Percentiles rank a stretch among this genome's conserved stretches.
These are phyloP conservation scores for Drosophila repletoides DNA, from an alignment of 1,140 invertebrate species.

Conservation along the genomic window DNA sequence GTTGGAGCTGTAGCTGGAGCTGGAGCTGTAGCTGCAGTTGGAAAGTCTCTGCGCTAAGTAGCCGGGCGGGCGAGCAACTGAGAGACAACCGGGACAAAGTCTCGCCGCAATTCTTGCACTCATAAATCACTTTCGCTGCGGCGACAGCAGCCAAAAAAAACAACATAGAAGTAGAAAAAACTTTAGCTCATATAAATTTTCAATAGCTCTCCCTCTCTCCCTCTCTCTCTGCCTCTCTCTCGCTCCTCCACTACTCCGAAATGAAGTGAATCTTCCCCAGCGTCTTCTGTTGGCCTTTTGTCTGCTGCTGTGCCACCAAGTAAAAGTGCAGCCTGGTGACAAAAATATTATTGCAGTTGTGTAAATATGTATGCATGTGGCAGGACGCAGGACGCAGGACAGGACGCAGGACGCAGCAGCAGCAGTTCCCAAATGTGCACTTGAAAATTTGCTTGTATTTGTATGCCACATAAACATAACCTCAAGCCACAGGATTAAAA, in stretches of 20 bases:
- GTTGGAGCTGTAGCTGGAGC: too few relatives aligned
- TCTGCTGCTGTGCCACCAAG: slow-evolving; percentile 10
- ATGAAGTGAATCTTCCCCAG: slow-evolving; percentile 23
- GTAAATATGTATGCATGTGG: slow-evolving; percentile 55
- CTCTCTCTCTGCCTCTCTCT: too few relatives aligned
- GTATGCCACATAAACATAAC: slow-evolving; percentile 69
- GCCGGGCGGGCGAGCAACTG: slow-evolving; percentile 23
- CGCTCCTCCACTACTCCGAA: background rate
- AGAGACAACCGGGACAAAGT: slow-evolving; percentile 44
- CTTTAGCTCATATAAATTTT: slow-evolving; percentile 60
- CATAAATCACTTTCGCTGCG: slow-evolving; percentile 74
- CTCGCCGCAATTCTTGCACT: slow-evolving; percentile 39
- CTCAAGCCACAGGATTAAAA: slow-evolving; percentile 48
- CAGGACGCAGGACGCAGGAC: too few relatives aligned
- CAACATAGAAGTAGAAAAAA: background rate
- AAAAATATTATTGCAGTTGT: slow-evolving; percentile 79
- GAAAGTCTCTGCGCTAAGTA: slow-evolving; percentile 40
- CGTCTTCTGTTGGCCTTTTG: slow-evolving; percentile 31
- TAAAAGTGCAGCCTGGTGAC: slow-evolving; percentile 65
- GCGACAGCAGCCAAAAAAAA: slow-evolving; percentile 2
- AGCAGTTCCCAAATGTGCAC: slow-evolving; percentile 55
- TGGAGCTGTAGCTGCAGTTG: too few relatives aligned
- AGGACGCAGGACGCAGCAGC: too few relatives aligned
- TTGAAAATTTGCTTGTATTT: slow-evolving; percentile 48
- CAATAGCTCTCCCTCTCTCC: slow-evolving; percentile 47